Evolutionary conservation across 2,113 vertebrate species (phyloP), one percentile per base, ranked within the genome.

Genomic region (Todiramphus saurophagus): DNA sequence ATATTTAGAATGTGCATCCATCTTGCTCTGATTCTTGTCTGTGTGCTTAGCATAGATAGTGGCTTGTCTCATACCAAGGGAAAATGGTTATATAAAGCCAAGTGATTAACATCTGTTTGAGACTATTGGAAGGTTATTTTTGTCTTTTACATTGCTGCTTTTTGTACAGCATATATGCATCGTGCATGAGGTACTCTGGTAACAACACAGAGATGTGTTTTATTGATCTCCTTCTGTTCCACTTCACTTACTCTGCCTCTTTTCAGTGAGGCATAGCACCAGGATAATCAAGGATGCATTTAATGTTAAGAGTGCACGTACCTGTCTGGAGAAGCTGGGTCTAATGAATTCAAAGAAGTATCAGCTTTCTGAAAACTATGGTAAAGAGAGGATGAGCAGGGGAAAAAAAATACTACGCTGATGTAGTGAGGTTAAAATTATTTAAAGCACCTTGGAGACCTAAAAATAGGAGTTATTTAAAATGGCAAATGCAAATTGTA

Each of bases 191-290:
- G 13, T 55, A 31, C 43, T 63, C 35, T 19, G 3, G 77, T 87
- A 76, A 72, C 55, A 89, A 19, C 73, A 46, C 60, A 89, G 68
- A 53, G 63, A 39, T 78, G 73, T 81, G 73, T 81, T 92, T 51
- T 84, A 97, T 96, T 94, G 89, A 94, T 96, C 80, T 81, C 68
- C 63, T 78, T 37, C 84, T 3, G 5, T 92, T 95, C 76, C 60
- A 67, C 68, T 77, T 87, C 64, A 81, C 73, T 86, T 77, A 70
- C 55, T 58, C 13, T 50, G 66, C 64, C 69, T 81, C 4, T 92
- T 93, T 81, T 78, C 87, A 59, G 50, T 31, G 33, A 88, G 73
- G 27, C 27, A 33, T 16, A 62, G 55, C 58, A 82, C 50, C 73
- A 48, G 39, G 43, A 31, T 51, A 64, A 96, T 91, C 62, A 64